These are phyloP conservation scores for Esox masquinongy DNA, from an alignment of 2,797 vertebrate species.

Conservation along the genomic window DNA sequence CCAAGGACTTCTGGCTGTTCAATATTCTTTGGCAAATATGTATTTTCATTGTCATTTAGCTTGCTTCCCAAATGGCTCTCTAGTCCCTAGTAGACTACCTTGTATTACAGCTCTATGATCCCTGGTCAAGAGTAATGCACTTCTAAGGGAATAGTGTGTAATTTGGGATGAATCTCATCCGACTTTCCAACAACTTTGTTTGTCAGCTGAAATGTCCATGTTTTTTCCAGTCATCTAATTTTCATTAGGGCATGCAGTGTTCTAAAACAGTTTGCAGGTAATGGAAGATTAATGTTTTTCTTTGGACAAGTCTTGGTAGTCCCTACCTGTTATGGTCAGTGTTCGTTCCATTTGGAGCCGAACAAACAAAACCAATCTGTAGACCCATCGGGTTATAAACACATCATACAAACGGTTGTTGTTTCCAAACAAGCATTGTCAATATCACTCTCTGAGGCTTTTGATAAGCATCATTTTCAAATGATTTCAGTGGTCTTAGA, in stretches of 20 bases:
- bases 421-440: not conserved
- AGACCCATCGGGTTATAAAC: not conserved
- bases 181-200: not conserved
- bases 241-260: not conserved
- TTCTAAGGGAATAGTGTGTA: not conserved
- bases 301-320: not conserved
- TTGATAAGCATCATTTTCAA: conserved; percentile 21
- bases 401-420: not conserved
- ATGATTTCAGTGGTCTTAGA: conserved; percentile 29
- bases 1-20: not conserved
- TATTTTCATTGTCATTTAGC: conserved; percentile 1
- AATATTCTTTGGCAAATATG: not conserved
- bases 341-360: not conserved
- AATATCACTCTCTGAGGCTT: conserved; percentile 7
- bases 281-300: not conserved
- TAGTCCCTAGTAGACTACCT: not conserved
- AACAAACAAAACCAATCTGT: not conserved
- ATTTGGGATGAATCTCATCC: not conserved
- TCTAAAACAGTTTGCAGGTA: not conserved
- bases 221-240: not conserved
- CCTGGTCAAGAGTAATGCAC: not conserved
- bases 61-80: not conserved
- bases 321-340: not conserved
- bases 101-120: not conserved
- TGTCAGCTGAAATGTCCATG: not conserved